Percentiles rank a stretch among this genome's conserved stretches.
Conservation (phyloP, 2,888 invertebrate species). For the Drosophila sordidapex region DNA sequence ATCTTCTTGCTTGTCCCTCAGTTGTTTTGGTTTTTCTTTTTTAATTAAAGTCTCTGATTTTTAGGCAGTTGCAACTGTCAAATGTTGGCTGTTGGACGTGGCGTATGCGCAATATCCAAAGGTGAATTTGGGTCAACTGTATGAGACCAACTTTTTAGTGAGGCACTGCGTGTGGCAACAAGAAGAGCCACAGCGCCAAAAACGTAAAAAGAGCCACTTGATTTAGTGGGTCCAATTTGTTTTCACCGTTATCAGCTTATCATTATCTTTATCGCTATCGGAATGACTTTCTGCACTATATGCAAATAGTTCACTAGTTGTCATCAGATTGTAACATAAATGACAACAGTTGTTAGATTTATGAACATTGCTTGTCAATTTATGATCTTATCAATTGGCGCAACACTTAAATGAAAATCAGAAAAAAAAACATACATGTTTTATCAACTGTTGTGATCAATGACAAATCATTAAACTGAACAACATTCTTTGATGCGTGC, state of each 20-base stretch:
- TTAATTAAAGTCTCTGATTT: constrained; percentile 65
- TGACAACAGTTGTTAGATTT: constrained; percentile 17
- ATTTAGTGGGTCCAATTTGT: not conserved
- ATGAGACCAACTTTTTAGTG: not conserved
- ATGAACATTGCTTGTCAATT: constrained; percentile 34
- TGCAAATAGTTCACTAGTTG: constrained; percentile 10
- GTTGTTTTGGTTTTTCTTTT: constrained; percentile 31
- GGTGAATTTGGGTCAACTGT: constrained; percentile 47
- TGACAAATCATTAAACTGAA: constrained; percentile 14
- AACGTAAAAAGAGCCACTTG: constrained; percentile 6
- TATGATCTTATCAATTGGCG: constrained; percentile 8
- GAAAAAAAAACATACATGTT: not conserved
- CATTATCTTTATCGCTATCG: constrained; percentile 11
- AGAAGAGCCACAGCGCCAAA: not conserved
- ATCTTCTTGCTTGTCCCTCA: constrained; percentile 4
- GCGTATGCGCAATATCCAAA: constrained; percentile 54
- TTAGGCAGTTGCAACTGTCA: constrained; percentile 47
- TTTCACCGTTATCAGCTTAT: constrained; percentile 1
- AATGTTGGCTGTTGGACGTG: constrained; percentile 28
- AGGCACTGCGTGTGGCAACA: constrained; percentile 3
- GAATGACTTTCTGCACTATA: constrained; percentile 2
- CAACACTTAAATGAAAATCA: not conserved
- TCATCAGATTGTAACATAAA: not conserved
- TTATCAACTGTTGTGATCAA: constrained; percentile 23
- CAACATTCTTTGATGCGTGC: not conserved